These are phyloP conservation scores for Euplexia lucipara DNA, from an alignment of 2,888 invertebrate genomes.

Conservation along the genomic window DNA sequence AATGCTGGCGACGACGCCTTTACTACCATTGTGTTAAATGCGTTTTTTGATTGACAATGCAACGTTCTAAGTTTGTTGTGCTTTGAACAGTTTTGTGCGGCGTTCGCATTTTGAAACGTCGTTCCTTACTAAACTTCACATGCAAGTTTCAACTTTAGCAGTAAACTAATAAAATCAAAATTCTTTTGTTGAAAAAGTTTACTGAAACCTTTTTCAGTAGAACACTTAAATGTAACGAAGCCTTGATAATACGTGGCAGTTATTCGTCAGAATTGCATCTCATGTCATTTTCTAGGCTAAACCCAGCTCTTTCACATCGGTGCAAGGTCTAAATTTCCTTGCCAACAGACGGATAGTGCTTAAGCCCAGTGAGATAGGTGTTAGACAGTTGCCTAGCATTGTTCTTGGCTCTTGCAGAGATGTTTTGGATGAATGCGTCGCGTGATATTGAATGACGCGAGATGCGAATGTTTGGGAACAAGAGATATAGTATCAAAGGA, in stretches of 20 bases:
- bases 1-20: slow-evolving; percentile 62
- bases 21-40: slow-evolving; percentile 72
- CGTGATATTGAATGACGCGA: slow-evolving; percentile 64
- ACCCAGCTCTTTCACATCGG: slow-evolving; percentile 47
- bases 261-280: slow-evolving; percentile 77
- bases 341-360: slow-evolving; percentile 48
- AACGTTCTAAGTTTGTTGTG: slow-evolving; percentile 71
- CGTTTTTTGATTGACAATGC: slow-evolving; percentile 74
- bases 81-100: slow-evolving; percentile 70
- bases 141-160: slow-evolving; percentile 15
- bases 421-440: slow-evolving; percentile 71
- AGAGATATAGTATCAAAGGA: slow-evolving; percentile 61
- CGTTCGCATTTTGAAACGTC: slow-evolving; percentile 20
- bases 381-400: slow-evolving; percentile 74
- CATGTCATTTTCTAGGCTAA: slow-evolving; percentile 32
- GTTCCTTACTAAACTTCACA: neutral
- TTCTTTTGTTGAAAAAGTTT: neutral
- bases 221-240: slow-evolving; percentile 71
- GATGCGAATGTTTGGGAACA: slow-evolving; percentile 61
- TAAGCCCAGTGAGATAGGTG: slow-evolving; percentile 68
- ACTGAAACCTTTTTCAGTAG: slow-evolving; percentile 25
- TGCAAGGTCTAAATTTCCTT: slow-evolving; percentile 58
- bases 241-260: slow-evolving; percentile 76
- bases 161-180: neutral
- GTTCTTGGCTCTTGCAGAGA: slow-evolving; percentile 66